Conservation (phyloP, 2,113 vertebrate species). For the Eclectus roratus region DNA sequence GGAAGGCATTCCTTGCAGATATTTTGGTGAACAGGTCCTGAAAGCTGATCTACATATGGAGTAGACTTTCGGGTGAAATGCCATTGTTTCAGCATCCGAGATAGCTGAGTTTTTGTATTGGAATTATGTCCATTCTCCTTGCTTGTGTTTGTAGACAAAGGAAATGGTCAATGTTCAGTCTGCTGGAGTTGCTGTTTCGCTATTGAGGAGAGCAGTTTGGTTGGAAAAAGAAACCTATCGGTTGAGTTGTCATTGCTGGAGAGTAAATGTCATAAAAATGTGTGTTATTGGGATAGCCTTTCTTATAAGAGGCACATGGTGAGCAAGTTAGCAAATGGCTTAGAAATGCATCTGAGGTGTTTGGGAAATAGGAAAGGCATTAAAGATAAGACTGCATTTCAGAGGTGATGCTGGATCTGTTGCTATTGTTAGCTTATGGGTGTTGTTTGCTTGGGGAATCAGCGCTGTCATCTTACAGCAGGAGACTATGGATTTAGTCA, state of each 20-base stretch:
- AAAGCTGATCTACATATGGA: not conserved
- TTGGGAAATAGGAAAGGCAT: not conserved
- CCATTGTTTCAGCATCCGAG: not conserved
- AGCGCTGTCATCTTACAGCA: not conserved
- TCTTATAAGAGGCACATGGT: not conserved
- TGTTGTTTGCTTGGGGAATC: not conserved
- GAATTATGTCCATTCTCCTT: not conserved
- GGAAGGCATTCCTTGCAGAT: not conserved
- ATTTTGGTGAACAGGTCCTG: not conserved
- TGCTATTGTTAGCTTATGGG: not conserved
- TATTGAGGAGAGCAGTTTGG: not conserved
- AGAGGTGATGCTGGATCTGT: not conserved
- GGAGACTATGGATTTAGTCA: not conserved
- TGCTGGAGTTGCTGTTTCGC: not conserved
- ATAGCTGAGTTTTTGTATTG: not conserved
- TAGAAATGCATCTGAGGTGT: not conserved
- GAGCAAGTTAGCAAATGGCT: not conserved
- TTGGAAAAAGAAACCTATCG: not conserved
- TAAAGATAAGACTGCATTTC: not conserved
- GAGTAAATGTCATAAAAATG: not conserved
- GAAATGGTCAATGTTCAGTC: not conserved
- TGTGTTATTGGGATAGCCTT: not conserved
- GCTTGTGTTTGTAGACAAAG: not conserved
- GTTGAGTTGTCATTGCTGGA: not conserved
- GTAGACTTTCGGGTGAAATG: not conserved